These are phyloP conservation scores for Alethe castanea DNA, from an alignment of 2,113 vertebrate genomes.

Conservation along the genomic window DNA sequence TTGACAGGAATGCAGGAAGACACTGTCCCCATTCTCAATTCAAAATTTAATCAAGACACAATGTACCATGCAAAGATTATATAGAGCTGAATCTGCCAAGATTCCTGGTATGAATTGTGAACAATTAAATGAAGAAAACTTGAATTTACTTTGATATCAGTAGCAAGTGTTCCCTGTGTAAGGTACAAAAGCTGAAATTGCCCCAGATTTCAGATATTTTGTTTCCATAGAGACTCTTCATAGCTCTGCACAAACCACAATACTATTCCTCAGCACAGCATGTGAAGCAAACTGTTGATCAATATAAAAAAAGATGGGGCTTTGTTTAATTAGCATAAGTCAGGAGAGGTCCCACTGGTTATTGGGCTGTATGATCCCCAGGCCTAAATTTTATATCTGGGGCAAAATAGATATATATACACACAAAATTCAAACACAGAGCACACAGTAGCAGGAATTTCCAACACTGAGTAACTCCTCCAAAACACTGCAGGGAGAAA, in stretches of 20 bases:
- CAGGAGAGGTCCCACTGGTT: not conserved
- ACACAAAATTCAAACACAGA: not conserved
- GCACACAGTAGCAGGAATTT: not conserved
- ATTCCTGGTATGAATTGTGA: not conserved
- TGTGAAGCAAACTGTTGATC: not conserved
- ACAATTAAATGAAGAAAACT: not conserved
- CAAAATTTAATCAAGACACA: constrained; percentile 31
- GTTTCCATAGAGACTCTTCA: constrained; percentile 30
- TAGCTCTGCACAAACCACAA: not conserved
- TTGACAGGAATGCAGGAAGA: not conserved
- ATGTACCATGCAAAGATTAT: not conserved
- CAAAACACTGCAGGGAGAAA: not conserved
- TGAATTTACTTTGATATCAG: not conserved
- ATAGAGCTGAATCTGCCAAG: not conserved
- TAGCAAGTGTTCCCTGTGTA: not conserved
- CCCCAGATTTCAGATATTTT: not conserved
- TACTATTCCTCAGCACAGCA: not conserved
- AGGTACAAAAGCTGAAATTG: not conserved
- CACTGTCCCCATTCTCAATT: not conserved
- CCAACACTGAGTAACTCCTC: not conserved
- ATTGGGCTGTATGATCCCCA: not conserved
- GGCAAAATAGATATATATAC: not conserved
- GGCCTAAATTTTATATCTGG: not conserved
- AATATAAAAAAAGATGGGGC: not conserved
- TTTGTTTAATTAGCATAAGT: not conserved